These are phyloP conservation scores for Dicrostonyx torquatus DNA, from an alignment of 2,797 vertebrate genomes.

Conservation along the genomic window DNA sequence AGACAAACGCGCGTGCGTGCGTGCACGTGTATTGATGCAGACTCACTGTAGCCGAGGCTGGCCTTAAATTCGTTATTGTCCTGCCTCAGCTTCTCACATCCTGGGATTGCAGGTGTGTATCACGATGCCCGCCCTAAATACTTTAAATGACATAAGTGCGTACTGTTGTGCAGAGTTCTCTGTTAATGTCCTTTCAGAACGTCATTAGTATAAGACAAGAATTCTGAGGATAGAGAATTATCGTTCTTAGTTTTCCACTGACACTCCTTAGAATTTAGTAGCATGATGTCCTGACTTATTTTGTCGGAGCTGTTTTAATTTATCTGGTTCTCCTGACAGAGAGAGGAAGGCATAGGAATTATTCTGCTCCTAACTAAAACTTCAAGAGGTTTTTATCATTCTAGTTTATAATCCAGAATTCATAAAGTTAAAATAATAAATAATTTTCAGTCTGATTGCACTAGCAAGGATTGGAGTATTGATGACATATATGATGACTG, in stretches of 20 bases:
- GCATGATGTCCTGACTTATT: slow-evolving; percentile 33
- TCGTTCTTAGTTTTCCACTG: slow-evolving; percentile 30
- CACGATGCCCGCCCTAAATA: slow-evolving; percentile 32
- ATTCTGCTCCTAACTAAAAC: slow-evolving; percentile 36
- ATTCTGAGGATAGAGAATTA: slow-evolving; percentile 40
- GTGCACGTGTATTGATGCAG: not conserved
- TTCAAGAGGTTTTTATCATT: slow-evolving; percentile 37
- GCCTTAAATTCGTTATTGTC: not conserved
- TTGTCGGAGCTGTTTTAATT: slow-evolving; percentile 48
- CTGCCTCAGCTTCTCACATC: not conserved
- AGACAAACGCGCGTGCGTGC: not conserved
- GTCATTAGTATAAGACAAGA: slow-evolving; percentile 26
- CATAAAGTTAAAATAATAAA: slow-evolving; percentile 41
- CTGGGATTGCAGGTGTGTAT: not conserved
- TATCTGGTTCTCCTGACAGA: slow-evolving; percentile 28
- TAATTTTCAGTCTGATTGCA: slow-evolving; percentile 43
- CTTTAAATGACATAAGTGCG: slow-evolving; percentile 43
- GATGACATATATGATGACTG: slow-evolving; percentile 34
- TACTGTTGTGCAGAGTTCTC: not conserved
- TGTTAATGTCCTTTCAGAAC: slow-evolving; percentile 44
- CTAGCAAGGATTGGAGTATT: not conserved
- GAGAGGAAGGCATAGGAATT: slow-evolving; percentile 34
- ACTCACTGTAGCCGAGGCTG: not conserved
- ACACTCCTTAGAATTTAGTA: not conserved
- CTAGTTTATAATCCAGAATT: slow-evolving; percentile 49